phyloP scores from a whole-genome alignment of 2,797 vertebrate species.

The Tiaroga cobitis region DNA sequence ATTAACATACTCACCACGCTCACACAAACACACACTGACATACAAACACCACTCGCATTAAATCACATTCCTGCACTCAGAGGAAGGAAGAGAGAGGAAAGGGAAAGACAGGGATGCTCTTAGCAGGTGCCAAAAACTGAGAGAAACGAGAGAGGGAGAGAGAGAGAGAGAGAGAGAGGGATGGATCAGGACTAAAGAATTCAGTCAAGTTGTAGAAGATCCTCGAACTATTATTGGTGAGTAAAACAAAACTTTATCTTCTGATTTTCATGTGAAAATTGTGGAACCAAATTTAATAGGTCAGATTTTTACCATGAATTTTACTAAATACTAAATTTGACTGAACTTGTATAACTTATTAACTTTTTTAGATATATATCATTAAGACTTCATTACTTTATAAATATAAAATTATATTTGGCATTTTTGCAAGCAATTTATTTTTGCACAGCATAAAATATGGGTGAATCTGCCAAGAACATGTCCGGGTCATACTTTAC shows the following conservation, averaged over 20 bases:
- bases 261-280: neutral
- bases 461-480: neutral
- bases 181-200: slow-evolving; percentile 74
- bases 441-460: neutral
- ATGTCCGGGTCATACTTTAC: neutral
- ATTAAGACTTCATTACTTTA: neutral
- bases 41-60: slow-evolving; percentile 62
- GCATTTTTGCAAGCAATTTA: neutral
- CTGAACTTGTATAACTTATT: neutral
- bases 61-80: slow-evolving; percentile 65
- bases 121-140: slow-evolving; percentile 80
- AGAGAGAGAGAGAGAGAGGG: slow-evolving; percentile 53
- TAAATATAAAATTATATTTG: neutral
- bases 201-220: slow-evolving; percentile 55
- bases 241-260: slow-evolving; percentile 19
- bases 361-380: neutral
- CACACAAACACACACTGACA: slow-evolving; percentile 65
- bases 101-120: slow-evolving; percentile 77
- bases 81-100: slow-evolving; percentile 63
- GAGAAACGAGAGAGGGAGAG: slow-evolving; percentile 67
- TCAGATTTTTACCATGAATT: neutral
- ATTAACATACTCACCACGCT: slow-evolving; percentile 64
- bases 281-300: neutral
- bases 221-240: slow-evolving; percentile 45
- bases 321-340: neutral